Evolutionary conservation across 2,797 vertebrate genomes (phyloP).

Genomic region (Pangasius mekongensis): DNA sequence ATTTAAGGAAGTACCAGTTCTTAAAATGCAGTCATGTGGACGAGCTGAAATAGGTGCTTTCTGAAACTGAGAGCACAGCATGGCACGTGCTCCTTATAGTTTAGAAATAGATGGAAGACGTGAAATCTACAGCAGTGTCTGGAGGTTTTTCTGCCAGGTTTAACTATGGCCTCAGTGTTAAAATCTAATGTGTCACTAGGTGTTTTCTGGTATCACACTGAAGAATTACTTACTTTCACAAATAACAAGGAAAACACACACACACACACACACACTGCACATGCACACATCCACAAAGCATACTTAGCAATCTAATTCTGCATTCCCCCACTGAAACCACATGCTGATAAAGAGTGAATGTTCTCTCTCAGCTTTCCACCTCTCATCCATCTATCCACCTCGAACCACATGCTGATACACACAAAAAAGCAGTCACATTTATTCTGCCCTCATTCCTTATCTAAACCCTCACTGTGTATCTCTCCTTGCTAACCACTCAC

Average conservation of each 20-base stretch:
- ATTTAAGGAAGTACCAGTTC: neutral
- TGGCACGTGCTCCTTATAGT: neutral
- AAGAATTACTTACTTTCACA: slow-evolving; percentile 15
- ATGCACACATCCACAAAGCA: slow-evolving; percentile 43
- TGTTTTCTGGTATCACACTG: neutral
- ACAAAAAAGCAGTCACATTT: slow-evolving; percentile 43
- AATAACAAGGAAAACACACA: neutral
- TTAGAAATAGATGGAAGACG: neutral
- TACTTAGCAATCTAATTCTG: slow-evolving; percentile 70
- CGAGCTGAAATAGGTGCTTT: neutral
- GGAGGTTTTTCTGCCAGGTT: neutral
- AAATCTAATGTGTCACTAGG: neutral
- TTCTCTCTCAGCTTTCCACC: slow-evolving; percentile 53
- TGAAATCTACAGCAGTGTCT: neutral
- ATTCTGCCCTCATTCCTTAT: slow-evolving; percentile 44
- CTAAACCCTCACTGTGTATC: slow-evolving; percentile 37
- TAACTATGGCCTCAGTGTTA: neutral
- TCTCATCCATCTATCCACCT: slow-evolving; percentile 46
- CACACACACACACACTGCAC: neutral
- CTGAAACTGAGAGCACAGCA: neutral
- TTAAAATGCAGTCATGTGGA: neutral
- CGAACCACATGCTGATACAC: slow-evolving; percentile 62
- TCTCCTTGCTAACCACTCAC: slow-evolving; percentile 30
- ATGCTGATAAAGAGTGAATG: slow-evolving; percentile 55
- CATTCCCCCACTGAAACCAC: slow-evolving; percentile 59